Percentiles rank a stretch among this genome's conserved stretches.
phyloP scores from a whole-genome alignment of 2,888 invertebrate species.

The Adelognathus sp. region DNA sequence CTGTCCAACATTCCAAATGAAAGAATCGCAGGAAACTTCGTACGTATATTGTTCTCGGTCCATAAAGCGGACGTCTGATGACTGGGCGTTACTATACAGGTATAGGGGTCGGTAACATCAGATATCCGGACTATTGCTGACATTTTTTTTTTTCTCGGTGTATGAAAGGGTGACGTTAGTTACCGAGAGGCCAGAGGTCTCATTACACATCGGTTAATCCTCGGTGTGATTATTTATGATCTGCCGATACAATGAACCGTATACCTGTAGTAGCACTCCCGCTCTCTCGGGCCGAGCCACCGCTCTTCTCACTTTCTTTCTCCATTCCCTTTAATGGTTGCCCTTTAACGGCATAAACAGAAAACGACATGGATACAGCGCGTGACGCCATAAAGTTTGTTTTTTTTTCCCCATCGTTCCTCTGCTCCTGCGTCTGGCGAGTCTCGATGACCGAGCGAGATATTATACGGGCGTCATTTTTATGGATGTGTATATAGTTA shows the following conservation, averaged over 20 bases:
- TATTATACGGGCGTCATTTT: neutral
- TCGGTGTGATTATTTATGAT: neutral
- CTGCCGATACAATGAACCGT: neutral
- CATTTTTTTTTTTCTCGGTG: no score
- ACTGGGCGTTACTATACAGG: no score
- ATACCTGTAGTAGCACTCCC: neutral
- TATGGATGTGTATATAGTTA: neutral
- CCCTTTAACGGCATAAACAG: slow-evolving; percentile 53
- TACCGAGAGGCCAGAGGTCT: neutral
- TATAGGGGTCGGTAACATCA: no score
- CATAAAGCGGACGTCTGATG: no score
- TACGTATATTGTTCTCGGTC: no score
- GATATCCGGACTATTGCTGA: no score
- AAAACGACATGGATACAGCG: slow-evolving; percentile 39
- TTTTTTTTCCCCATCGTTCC: neutral
- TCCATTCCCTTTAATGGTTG: slow-evolving; percentile 59
- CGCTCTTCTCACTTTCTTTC: slow-evolving; percentile 34
- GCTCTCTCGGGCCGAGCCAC: neutral
- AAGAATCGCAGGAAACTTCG: no score
- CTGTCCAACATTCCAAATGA: no score
- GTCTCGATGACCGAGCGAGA: slow-evolving; percentile 10
- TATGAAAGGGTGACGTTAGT: neutral
- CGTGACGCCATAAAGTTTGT: slow-evolving; percentile 53
- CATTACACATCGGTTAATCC: neutral
- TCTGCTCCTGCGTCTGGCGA: neutral